phyloP scores from a whole-genome alignment of 2,888 invertebrate genomes.

The Colostygia pectinataria region DNA sequence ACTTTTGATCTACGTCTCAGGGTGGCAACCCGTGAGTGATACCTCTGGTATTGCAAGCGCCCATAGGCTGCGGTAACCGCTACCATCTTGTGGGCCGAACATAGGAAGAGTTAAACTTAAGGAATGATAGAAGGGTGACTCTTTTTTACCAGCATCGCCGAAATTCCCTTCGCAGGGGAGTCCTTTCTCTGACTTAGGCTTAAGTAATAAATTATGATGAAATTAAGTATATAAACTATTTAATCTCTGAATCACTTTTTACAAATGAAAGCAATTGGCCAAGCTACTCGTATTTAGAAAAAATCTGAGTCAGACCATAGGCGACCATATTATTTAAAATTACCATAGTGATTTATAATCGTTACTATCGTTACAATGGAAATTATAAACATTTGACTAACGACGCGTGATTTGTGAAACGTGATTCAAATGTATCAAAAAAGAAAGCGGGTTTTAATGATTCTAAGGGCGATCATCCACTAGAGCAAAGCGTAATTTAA shows the following conservation, averaged over 20 bases:
- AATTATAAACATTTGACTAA: slow-evolving; percentile 31
- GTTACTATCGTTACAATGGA: slow-evolving; percentile 37
- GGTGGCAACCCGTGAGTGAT: too few species aligned
- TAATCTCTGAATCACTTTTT: slow-evolving; percentile 1
- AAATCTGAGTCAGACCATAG: slow-evolving; percentile 19
- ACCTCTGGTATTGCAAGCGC: too few species aligned
- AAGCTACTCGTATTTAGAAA: neutral
- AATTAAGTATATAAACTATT: neutral
- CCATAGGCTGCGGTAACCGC: too few species aligned
- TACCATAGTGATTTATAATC: slow-evolving; percentile 30
- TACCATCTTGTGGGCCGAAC: too few species aligned
- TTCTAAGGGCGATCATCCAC: neutral
- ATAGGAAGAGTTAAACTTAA: too few species aligned
- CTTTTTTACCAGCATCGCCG: too few species aligned
- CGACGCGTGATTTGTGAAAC: slow-evolving; percentile 32
- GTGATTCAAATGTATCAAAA: slow-evolving; percentile 32
- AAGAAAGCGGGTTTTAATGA: slow-evolving; percentile 30
- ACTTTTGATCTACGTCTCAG: too few species aligned
- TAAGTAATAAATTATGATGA: too few species aligned
- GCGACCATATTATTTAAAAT: slow-evolving; percentile 30
- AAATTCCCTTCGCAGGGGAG: too few species aligned
- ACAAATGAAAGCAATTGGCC: neutral
- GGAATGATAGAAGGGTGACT: too few species aligned
- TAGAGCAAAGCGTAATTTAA: too few species aligned
- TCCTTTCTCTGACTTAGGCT: too few species aligned